Conservation (phyloP, 2,797 vertebrate species). For the Kryptolebias ocellatus region DNA sequence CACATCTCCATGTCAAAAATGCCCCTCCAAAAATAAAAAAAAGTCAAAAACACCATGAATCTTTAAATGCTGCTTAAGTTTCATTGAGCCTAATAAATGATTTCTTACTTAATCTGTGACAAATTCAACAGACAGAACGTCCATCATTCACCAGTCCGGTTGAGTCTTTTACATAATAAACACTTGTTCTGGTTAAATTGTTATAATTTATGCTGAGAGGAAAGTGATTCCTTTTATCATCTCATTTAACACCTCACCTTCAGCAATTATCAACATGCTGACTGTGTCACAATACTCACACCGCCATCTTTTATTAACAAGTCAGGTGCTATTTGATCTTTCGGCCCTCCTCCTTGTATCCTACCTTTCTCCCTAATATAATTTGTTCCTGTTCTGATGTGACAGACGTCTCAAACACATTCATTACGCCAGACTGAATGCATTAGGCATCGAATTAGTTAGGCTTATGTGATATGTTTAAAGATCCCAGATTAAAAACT, state of each 20-base stretch:
- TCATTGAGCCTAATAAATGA: neutral
- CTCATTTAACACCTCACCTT: constrained; percentile 37
- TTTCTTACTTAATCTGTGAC: constrained; percentile 5
- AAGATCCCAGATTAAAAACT: constrained; percentile 73
- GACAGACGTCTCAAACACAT: constrained; percentile 32
- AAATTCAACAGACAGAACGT: neutral
- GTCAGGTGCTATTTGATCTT: constrained; percentile 37
- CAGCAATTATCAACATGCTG: constrained; percentile 19
- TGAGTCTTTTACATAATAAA: constrained; percentile 2
- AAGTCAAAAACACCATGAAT: too few relatives aligned
- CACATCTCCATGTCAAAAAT: constrained; percentile 30
- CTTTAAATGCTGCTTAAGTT: too few relatives aligned
- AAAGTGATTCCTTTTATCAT: constrained; percentile 18
- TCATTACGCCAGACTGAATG: constrained; percentile 35
- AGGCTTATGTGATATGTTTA: constrained; percentile 55
- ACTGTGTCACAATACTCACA: constrained; percentile 12
- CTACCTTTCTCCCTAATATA: constrained; percentile 20
- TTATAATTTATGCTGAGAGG: constrained; percentile 2
- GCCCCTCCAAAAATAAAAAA: too few relatives aligned
- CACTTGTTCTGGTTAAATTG: too few relatives aligned
- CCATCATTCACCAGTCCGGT: constrained; percentile 6
- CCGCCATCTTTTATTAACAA: constrained; percentile 22
- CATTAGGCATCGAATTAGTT: constrained; percentile 52
- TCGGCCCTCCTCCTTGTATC: constrained; percentile 20
- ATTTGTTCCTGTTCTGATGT: constrained; percentile 13